Evolutionary conservation across 1,140 invertebrate species (phyloP), one percentile per base, ranked within the genome.

Genomic region (Drosophila varians): DNA sequence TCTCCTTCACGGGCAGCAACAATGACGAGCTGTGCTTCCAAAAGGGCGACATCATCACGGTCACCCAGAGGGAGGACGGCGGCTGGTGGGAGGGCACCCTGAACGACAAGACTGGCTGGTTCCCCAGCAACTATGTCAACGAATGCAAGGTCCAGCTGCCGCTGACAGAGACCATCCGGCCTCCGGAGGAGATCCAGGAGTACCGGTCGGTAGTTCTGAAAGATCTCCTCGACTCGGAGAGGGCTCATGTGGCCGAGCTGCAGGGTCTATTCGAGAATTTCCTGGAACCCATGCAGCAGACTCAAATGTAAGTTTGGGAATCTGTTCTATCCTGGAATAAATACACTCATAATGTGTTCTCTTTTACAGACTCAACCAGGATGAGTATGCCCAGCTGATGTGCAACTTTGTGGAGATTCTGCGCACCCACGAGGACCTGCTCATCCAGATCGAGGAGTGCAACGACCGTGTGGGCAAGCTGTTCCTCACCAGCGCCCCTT

Each of bases 31-130:
- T 99, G 69, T 98, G 96, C 89, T 99, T 99, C 91, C 96, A 96
- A 76, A 99, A 99, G 92, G 98, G 98, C 46, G 98, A 99, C 92
- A 93, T 99, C 45, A 99, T 99, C 64, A 98, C 97, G 11, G 95
- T 99, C 25, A 99, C 98, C 3, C 97, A 98, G 91, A 92, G 92
- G 48, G 96, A 97, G 82, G 95, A 99, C 90, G 98, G 98, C 45
- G 98, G 97, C 21, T 99, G 98, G 94, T 99, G 98, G 98, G 98
- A 99, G 92, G 98, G 98, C 11, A 99, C 98, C 2, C 92, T 99
- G 14, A 94, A 96, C 69, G 98, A 97, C 48, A 96, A 97, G 91
- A 99, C 98, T 66, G 98, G 98, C 74, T 99, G 98, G 98, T 99
- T 99, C 93, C 98, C 98, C 62, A 97, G 97, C 74, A 98, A 99